phyloP scores from a whole-genome alignment of 1,140 invertebrate genomes.

The Lysiphlebus fabarum region DNA sequence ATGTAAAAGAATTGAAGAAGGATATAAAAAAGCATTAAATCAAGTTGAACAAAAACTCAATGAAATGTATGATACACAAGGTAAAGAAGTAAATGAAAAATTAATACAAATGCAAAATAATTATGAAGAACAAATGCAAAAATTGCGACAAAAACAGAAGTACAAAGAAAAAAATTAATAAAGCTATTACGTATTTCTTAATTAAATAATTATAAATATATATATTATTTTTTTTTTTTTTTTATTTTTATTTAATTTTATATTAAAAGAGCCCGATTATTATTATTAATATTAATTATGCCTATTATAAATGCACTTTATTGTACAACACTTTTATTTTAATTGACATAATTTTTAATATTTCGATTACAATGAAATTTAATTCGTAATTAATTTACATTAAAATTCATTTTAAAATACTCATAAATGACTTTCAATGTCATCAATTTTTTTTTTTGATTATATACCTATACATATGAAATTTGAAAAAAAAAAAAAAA shows the following conservation, averaged over 20 bases:
- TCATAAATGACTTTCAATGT: too few relatives aligned
- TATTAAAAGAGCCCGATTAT: constrained; percentile 53
- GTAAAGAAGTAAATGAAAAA: constrained; percentile 39
- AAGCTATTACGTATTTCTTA: constrained; percentile 35
- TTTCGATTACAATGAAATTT: constrained; percentile 3
- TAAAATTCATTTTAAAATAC: too few relatives aligned
- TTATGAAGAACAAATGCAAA: constrained; percentile 37
- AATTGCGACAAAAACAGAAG: constrained; percentile 46
- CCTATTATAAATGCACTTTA: constrained; percentile 44
- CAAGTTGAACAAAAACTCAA: constrained; percentile 43
- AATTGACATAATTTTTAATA: constrained; percentile 22
- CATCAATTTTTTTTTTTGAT: too few relatives aligned
- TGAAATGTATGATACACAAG: constrained; percentile 34
- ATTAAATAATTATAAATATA: constrained; percentile 12
- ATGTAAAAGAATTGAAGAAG: constrained; percentile 43
- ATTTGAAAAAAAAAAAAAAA: too few relatives aligned
- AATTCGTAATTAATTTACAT: too few relatives aligned
- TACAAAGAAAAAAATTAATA: constrained; percentile 51
- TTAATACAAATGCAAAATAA: constrained; percentile 38
- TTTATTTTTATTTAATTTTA: constrained; percentile 40
- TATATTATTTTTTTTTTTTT: constrained; percentile 41
- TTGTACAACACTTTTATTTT: constrained; percentile 44
- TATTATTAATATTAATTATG: constrained; percentile 27
- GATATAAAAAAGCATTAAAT: constrained; percentile 42
- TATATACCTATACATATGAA: too few relatives aligned